Conservation (phyloP, 2,797 vertebrate genomes). For the Bucorvus abyssinicus region DNA sequence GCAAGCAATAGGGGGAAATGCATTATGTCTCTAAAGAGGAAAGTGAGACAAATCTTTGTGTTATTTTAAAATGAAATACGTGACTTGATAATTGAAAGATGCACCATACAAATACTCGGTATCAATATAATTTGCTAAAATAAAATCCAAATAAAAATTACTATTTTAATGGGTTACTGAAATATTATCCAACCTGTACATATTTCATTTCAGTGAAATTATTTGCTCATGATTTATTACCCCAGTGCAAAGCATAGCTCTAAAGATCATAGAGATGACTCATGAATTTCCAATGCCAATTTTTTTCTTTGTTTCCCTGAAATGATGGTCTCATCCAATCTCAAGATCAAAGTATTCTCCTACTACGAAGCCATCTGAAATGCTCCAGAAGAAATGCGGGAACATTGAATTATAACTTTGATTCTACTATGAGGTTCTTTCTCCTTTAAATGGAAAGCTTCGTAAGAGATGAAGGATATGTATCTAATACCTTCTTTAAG, state of each 20-base stretch:
- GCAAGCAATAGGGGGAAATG: not conserved
- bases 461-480: not conserved
- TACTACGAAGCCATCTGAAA: not conserved
- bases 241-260: constrained; percentile 43
- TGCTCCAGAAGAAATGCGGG: constrained; percentile 38
- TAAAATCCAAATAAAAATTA: constrained; percentile 54
- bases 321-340: constrained; percentile 52
- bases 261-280: constrained; percentile 46
- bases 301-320: constrained; percentile 53
- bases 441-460: constrained; percentile 36
- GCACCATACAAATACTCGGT: constrained; percentile 1
- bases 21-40: not conserved
- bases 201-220: constrained; percentile 57
- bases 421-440: constrained; percentile 62
- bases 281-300: constrained; percentile 10
- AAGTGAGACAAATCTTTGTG: not conserved
- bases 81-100: constrained; percentile 34
- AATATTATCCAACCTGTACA: constrained; percentile 15
- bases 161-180: constrained; percentile 48
- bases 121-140: constrained; percentile 23
- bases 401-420: constrained; percentile 56
- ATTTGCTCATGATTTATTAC: constrained; percentile 61
- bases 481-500: constrained; percentile 17
- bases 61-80: constrained; percentile 30
- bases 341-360: constrained; percentile 4